Base-by-base conservation (phyloP, 2,888 invertebrate genomes). In the Cephus pulcher region DNA sequence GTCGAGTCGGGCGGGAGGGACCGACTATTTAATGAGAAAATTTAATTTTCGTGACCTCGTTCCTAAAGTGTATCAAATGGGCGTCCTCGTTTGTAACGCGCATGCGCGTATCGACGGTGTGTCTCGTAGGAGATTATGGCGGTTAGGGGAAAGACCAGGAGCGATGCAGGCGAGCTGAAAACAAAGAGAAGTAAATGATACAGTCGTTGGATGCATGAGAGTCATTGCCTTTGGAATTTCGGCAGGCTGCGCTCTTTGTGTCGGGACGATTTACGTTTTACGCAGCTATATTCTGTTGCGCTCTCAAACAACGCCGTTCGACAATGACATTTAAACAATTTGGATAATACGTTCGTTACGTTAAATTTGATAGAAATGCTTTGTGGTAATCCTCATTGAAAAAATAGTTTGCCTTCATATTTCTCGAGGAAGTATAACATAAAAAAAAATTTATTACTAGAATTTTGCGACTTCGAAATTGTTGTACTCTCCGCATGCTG, bases 21-120 rank as follows among this genome's bases (percentile, higher is more conserved):
- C n/a, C 70, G 33, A 33, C 12, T 71, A n/a, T 34, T 88, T 89
- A 88, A 91, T 90, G 88, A 85, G 88, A 88, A 90, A 91, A 90
- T 90, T 89, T 89, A 90, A 91, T 90, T 91, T 90, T 90, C 90
- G 85, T 90, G 90, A 89, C 91, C 91, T 87, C 89, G 90, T 91
- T 91, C 86, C 88, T 84, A 84, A 87, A 89, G 86, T 85, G 86
- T 82, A 86, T 82, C 82, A 82, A 71, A 79, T 85, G 82, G 82
- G 85, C 86, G 84, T 88, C 86, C 90, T 90, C 87, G 90, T 91
- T 90, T 89, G 84, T 76, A 75, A 80, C 79, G 89, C 89, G 88
- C 88, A 87, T 87, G 88, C 84, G 85, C 85, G 73, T 11, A 69
- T 71, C 76, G 73, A 56, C 56, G 23, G 56, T 23, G 56, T 23